These are phyloP conservation scores for Aphaenogaster floridana DNA, from an alignment of 1,140 invertebrate species.

Conservation along the genomic window DNA sequence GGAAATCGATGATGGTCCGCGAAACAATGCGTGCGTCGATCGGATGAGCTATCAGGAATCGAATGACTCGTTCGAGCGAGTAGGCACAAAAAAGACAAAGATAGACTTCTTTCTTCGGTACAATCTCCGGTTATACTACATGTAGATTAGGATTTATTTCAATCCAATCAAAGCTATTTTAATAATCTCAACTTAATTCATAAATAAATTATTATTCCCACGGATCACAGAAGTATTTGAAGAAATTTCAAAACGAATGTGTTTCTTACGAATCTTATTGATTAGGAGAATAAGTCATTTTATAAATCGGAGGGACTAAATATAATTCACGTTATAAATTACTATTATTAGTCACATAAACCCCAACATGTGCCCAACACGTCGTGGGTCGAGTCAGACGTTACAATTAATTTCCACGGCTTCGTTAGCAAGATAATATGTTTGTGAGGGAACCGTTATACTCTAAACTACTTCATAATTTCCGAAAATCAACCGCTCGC, in stretches of 20 bases:
- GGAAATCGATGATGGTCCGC: conserved; percentile 37
- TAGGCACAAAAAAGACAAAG: background rate
- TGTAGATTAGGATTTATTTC: background rate
- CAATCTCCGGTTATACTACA: background rate
- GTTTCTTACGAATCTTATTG: background rate
- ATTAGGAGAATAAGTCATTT: background rate
- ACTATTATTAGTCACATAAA: conserved; percentile 44
- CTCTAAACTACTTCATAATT: conserved; percentile 39
- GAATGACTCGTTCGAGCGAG: background rate
- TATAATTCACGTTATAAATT: conserved; percentile 22
- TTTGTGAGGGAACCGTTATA: conserved; percentile 23
- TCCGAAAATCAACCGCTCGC: conserved; percentile 49
- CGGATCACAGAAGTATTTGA: background rate
- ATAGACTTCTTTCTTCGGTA: background rate
- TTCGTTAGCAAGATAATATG: conserved; percentile 58
- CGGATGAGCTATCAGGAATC: background rate
- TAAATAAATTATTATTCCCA: background rate
- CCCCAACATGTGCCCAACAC: conserved; percentile 11
- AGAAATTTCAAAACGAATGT: background rate
- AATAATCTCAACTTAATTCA: background rate
- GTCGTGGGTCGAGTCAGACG: conserved; percentile 33
- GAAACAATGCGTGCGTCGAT: conserved; percentile 22
- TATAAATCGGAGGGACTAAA: background rate
- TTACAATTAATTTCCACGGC: conserved; percentile 56
- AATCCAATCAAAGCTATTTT: background rate